Evolutionary conservation across 2,888 invertebrate genomes (phyloP).

Genomic region (Eupithecia dodoneata): DNA sequence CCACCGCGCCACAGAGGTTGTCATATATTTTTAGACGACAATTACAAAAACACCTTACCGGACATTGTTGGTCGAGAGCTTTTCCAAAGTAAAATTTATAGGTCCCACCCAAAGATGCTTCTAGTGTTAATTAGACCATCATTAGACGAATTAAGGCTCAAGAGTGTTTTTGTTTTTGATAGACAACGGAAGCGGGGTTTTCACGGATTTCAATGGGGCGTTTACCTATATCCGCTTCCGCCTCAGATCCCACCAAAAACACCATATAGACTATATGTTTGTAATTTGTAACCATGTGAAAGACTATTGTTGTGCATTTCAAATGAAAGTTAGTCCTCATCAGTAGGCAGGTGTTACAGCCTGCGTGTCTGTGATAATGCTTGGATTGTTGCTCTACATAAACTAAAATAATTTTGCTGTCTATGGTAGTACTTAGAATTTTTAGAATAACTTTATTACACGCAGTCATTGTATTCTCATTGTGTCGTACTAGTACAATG

Average conservation of each 20-base stretch:
- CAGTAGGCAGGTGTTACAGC: not conserved
- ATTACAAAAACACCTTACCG: no score
- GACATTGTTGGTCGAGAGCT: no score
- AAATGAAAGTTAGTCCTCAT: conserved; percentile 3
- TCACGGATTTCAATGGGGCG: not conserved
- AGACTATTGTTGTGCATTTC: conserved; percentile 2
- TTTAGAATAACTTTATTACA: not conserved
- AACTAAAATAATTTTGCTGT: not conserved
- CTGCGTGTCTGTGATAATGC: conserved; percentile 1
- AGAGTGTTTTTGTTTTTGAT: not conserved
- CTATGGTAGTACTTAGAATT: not conserved
- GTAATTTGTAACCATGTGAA: not conserved
- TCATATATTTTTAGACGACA: no score
- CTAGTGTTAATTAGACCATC: not conserved
- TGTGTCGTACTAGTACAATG: not conserved
- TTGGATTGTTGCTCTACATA: not conserved
- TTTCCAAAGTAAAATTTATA: no score
- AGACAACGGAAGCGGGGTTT: not conserved
- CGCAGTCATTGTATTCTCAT: no score
- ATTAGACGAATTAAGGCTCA: not conserved
- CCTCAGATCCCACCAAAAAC: not conserved
- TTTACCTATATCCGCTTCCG: not conserved
- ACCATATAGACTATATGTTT: not conserved
- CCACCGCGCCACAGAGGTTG: no score
- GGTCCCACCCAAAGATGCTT: not conserved